These are phyloP conservation scores for Sycobia sp. DNA, from an alignment of 1,140 invertebrate species.

Conservation along the genomic window DNA sequence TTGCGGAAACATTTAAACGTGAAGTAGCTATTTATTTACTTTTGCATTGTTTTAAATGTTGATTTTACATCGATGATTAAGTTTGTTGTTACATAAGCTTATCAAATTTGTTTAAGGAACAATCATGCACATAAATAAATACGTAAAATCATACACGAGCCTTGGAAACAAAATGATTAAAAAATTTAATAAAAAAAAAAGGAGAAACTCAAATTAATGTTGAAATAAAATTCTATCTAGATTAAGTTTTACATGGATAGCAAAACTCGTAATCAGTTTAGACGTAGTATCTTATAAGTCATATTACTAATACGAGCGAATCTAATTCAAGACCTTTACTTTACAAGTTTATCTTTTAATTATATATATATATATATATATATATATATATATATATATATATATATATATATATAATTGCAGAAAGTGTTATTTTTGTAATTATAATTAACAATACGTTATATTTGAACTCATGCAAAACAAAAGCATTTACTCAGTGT, in stretches of 20 bases:
- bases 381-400: too few species aligned
- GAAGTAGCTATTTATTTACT: too few species aligned
- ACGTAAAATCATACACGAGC: not conserved
- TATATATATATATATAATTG: too few species aligned
- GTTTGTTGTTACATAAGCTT: not conserved
- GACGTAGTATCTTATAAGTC: constrained; percentile 8
- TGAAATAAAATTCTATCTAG: constrained; percentile 5
- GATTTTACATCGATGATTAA: constrained; percentile 20
- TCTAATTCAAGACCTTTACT: constrained; percentile 28
- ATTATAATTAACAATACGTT: too few species aligned
- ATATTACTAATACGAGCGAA: constrained; percentile 20
- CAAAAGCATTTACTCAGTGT: too few species aligned
- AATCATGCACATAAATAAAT: too few species aligned
- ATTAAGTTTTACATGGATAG: constrained; percentile 6
- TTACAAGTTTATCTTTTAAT: constrained; percentile 33
- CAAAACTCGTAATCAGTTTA: constrained; percentile 9
- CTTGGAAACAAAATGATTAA: not conserved
- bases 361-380: too few species aligned
- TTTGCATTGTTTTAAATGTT: too few species aligned
- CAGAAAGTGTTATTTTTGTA: too few species aligned
- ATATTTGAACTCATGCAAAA: too few species aligned
- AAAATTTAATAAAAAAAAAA: not conserved
- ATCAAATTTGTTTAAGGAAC: not conserved
- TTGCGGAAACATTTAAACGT: too few species aligned
- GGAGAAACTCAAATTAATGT: too few species aligned